A percentile compares a stretch with the other conserved stretches of the same genome.
Evolutionary conservation across 2,113 vertebrate genomes (phyloP).

Genomic region (Paramisgurnus dabryanus): DNA sequence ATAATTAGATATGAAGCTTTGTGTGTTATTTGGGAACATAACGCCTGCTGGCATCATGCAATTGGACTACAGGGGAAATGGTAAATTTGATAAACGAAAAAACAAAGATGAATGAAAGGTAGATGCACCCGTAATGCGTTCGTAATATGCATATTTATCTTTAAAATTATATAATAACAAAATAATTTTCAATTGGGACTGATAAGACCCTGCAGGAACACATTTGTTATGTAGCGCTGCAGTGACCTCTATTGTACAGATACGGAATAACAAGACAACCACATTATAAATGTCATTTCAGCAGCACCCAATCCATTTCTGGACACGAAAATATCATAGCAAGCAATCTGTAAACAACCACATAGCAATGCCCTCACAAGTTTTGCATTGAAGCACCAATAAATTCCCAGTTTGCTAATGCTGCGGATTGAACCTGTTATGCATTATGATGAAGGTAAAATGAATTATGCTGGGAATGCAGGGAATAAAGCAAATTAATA

Average conservation of each 20-base stretch:
- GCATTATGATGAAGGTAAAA: too few species aligned
- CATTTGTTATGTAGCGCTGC: background rate
- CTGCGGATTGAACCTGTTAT: background rate
- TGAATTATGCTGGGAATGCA: background rate
- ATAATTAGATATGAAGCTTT: background rate
- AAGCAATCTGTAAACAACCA: background rate
- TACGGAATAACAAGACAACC: too few species aligned
- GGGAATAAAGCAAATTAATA: background rate
- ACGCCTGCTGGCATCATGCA: background rate
- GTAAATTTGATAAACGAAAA: conserved; percentile 8
- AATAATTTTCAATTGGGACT: background rate
- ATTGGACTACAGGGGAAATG: background rate
- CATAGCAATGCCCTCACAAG: background rate
- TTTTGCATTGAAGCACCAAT: too few species aligned
- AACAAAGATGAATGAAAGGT: conserved; percentile 10
- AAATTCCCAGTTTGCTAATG: background rate
- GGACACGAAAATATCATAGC: background rate
- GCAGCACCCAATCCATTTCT: too few species aligned
- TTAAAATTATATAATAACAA: background rate
- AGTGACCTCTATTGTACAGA: background rate
- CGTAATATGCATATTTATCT: conserved; percentile 7
- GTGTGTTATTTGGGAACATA: background rate
- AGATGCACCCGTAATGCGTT: background rate
- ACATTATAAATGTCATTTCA: too few species aligned
- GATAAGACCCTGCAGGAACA: background rate